A percentile compares a stretch with the other conserved stretches of the same genome.
phyloP scores from a whole-genome alignment of 2,113 vertebrate species.

The Anoplopoma fimbria region DNA sequence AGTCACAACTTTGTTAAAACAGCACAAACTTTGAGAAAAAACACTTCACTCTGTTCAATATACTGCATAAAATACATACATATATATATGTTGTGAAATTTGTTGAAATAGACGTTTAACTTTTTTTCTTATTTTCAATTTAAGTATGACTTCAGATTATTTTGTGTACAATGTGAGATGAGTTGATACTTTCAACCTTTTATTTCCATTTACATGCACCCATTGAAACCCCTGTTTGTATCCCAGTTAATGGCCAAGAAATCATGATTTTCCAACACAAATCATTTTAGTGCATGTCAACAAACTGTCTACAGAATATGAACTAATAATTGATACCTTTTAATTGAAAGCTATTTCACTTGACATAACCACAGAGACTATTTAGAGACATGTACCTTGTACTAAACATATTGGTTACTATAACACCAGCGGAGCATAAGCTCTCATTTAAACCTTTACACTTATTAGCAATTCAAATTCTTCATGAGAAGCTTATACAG shows the following conservation, averaged over 20 bases:
- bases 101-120: neutral
- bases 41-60: neutral
- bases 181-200: neutral
- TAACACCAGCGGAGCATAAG: neutral
- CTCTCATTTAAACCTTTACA: neutral
- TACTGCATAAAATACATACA: neutral
- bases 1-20: slow-evolving; percentile 10
- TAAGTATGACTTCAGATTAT: neutral
- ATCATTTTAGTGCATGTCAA: neutral
- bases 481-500: neutral
- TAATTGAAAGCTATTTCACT: neutral
- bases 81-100: no score
- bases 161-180: neutral
- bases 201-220: neutral
- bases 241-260: neutral
- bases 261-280: neutral
- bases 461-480: slow-evolving; percentile 7
- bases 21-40: neutral
- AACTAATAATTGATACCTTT: neutral
- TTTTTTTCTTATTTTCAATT: neutral
- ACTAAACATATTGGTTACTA: neutral
- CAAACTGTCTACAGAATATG: neutral
- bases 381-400: neutral
- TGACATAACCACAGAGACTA: neutral
- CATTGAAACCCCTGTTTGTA: neutral